These are phyloP conservation scores for Asteroscopus sphinx DNA, from an alignment of 2,888 invertebrate genomes.

Conservation along the genomic window DNA sequence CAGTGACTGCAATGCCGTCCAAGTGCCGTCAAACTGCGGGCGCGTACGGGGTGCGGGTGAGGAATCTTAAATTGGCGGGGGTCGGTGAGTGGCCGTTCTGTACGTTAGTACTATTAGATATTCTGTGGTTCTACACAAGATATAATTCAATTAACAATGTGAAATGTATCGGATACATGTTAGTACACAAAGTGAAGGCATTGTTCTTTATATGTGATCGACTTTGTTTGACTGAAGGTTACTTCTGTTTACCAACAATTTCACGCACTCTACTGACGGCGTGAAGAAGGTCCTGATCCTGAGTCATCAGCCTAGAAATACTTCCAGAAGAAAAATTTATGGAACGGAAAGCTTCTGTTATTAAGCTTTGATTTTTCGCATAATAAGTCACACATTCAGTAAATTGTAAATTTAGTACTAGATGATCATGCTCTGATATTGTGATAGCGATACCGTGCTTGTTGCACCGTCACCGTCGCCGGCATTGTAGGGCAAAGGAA, in stretches of 20 bases:
- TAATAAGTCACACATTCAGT: conserved; percentile 38
- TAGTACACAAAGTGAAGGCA: background rate
- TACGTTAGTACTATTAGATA: no score
- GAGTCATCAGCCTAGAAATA: conserved; percentile 1
- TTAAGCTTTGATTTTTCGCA: conserved; percentile 31
- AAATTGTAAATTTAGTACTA: conserved; percentile 29
- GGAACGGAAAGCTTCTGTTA: conserved; percentile 26
- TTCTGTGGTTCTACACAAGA: conserved; percentile 14
- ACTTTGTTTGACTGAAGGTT: conserved; percentile 1
- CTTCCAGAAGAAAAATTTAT: conserved; percentile 11
- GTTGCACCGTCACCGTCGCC: background rate
- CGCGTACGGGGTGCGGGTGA: no score
- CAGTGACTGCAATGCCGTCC: no score
- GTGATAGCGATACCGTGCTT: background rate
- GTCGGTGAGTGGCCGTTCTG: no score
- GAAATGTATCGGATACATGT: background rate
- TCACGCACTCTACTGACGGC: background rate
- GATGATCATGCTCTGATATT: no score
- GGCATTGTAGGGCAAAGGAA: no score
- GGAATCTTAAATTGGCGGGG: no score
- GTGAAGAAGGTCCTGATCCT: background rate
- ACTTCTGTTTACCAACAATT: conserved; percentile 2
- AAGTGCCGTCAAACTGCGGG: no score
- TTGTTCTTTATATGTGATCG: conserved; percentile 2
- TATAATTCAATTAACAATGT: background rate